Evolutionary conservation across 2,797 vertebrate genomes (phyloP).

Genomic region (Nyctalus aviator): DNA sequence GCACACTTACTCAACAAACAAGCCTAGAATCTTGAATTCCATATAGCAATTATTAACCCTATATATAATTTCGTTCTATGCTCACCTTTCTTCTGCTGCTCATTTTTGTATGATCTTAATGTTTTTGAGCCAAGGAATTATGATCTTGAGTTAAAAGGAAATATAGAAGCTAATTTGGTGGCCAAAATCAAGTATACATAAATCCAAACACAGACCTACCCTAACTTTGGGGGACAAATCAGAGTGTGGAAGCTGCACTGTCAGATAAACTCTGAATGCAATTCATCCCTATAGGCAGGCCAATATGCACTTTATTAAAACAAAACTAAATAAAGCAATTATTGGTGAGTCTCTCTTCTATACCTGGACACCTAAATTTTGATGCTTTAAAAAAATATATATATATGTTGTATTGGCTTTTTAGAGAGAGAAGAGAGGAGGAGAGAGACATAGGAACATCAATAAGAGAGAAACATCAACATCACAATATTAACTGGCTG

Average conservation of each 20-base stretch:
- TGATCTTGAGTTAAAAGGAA: constrained; percentile 20
- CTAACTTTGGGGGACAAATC: not conserved
- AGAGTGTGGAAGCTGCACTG: not conserved
- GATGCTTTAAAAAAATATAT: not conserved
- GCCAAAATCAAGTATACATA: not conserved
- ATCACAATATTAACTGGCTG: too few relatives aligned
- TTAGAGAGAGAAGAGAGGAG: too few relatives aligned
- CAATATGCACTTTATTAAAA: constrained; percentile 13
- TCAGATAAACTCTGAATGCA: not conserved
- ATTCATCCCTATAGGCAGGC: not conserved
- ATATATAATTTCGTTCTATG: not conserved
- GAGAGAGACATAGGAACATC: too few relatives aligned
- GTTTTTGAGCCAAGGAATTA: constrained; percentile 31
- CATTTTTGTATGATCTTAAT: constrained; percentile 37
- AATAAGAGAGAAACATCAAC: too few relatives aligned
- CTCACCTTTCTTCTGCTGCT: not conserved
- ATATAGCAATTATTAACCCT: constrained; percentile 43
- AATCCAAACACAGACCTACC: not conserved
- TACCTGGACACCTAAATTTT: not conserved
- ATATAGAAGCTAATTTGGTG: constrained; percentile 7
- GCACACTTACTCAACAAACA: constrained; percentile 53
- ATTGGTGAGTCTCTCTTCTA: not conserved
- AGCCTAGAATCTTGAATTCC: constrained; percentile 12
- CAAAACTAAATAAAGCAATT: constrained; percentile 44
- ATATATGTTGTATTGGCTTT: too few relatives aligned